Evolutionary conservation across 2,113 vertebrate species (phyloP).

Genomic region (Gnathonemus longibarbis): DNA sequence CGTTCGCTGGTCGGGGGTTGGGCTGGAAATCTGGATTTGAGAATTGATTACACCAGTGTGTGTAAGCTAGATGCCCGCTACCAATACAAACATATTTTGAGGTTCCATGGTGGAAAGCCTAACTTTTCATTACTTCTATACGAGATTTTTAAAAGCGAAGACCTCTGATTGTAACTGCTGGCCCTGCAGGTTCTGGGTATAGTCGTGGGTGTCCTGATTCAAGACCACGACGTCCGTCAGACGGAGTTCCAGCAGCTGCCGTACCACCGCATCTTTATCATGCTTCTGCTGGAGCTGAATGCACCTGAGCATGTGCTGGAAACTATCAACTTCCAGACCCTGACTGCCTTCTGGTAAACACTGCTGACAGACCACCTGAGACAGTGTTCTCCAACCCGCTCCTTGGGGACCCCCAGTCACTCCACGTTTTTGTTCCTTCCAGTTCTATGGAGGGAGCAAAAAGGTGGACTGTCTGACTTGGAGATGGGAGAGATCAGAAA

Average conservation of each 20-base stretch:
- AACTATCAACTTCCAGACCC: constrained; percentile 98
- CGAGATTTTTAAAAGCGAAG: neutral
- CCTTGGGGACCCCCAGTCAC: neutral
- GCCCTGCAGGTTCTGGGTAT: constrained; percentile 83
- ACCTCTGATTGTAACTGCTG: neutral
- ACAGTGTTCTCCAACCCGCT: neutral
- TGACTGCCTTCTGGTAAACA: constrained; percentile 93
- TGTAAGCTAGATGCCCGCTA: neutral
- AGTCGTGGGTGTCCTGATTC: constrained; percentile 92
- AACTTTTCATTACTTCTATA: neutral
- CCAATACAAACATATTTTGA: neutral
- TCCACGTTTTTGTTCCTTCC: neutral
- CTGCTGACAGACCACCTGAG: neutral
- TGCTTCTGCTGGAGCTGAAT: constrained; percentile 94
- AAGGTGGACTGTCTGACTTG: neutral
- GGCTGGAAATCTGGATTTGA: neutral
- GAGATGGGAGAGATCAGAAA: neutral
- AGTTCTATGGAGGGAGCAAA: neutral
- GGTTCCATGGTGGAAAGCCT: neutral
- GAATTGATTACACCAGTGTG: neutral
- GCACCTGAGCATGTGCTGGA: constrained; percentile 96
- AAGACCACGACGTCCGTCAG: constrained; percentile 95
- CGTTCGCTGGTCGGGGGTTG: neutral
- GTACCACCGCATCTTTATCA: constrained; percentile 97
- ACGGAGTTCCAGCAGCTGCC: constrained; percentile 97